Percentiles rank a stretch among this genome's conserved stretches.
Conservation (phyloP, 92 coral and sea anemone species). For the Porites lobata region DNA sequence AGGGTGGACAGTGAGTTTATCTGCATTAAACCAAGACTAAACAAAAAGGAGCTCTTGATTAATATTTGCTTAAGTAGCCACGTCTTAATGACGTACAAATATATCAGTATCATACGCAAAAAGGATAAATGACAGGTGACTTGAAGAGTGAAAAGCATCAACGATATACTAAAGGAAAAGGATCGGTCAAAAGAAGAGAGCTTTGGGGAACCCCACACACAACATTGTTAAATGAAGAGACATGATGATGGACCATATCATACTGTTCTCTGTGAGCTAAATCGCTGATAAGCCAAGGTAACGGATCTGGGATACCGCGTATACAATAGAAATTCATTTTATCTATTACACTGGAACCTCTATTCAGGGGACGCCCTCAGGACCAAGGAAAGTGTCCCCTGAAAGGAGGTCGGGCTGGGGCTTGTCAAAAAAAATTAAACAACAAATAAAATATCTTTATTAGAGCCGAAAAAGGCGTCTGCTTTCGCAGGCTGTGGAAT, state of each 20-base stretch:
- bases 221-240: not conserved
- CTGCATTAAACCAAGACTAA: not conserved
- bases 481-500: too few species aligned
- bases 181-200: not conserved
- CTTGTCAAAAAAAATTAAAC: too few species aligned
- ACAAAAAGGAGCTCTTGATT: not conserved
- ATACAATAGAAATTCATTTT: slow-evolving; percentile 1
- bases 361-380: too few species aligned
- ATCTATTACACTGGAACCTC: not conserved
- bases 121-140: not conserved
- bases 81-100: too few species aligned
- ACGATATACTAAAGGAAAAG: not conserved
- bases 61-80: too few species aligned
- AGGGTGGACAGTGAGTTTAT: not conserved
- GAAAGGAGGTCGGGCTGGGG: too few species aligned
- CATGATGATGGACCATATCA: too few species aligned
- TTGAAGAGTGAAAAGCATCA: not conserved
- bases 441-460: too few species aligned
- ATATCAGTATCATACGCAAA: not conserved
- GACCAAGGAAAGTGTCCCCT: too few species aligned
- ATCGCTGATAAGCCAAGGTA: too few species aligned
- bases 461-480: too few species aligned
- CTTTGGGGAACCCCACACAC: not conserved
- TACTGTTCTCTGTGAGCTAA: too few species aligned
- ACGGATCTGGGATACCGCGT: not conserved